A percentile compares a stretch with the other conserved stretches of the same genome.
phyloP scores from a whole-genome alignment of 2,797 vertebrate species.

The Sebastes oblongus region DNA sequence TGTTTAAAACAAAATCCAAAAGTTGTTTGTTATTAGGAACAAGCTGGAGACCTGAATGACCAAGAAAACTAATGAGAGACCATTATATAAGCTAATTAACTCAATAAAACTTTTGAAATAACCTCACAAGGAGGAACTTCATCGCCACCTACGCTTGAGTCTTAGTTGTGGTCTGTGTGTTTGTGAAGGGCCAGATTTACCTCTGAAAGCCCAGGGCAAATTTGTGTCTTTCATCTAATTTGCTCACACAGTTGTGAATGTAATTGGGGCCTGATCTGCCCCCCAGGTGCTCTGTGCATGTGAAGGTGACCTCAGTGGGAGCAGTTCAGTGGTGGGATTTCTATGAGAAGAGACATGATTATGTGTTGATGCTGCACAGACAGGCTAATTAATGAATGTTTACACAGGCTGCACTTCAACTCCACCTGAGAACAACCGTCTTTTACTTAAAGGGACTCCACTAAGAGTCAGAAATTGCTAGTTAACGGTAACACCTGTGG shows the following conservation, averaged over 20 bases:
- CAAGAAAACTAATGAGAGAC: constrained; percentile 22
- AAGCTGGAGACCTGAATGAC: constrained; percentile 2
- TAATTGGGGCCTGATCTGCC: constrained; percentile 19
- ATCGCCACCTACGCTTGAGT: constrained; percentile 7
- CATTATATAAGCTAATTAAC: constrained; percentile 15
- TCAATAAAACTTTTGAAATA: constrained; percentile 26
- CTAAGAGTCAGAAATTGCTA: too few relatives aligned
- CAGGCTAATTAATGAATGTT: not conserved
- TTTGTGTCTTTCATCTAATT: constrained; percentile 6
- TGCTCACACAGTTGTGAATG: not conserved
- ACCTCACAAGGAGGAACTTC: not conserved
- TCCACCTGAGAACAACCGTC: not conserved
- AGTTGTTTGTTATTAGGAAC: constrained; percentile 10
- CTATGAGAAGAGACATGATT: constrained; percentile 12
- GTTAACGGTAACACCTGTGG: too few relatives aligned
- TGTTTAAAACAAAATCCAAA: constrained; percentile 9
- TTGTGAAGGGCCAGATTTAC: not conserved
- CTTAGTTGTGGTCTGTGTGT: not conserved
- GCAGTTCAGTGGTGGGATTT: constrained; percentile 18
- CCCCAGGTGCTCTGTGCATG: not conserved
- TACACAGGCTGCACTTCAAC: not conserved
- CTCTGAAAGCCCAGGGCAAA: not conserved
- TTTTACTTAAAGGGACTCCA: not conserved
- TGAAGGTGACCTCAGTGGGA: constrained; percentile 30
- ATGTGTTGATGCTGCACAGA: not conserved